Conservation (phyloP, 2,888 invertebrate species). For the Aspidapion aeneum region DNA sequence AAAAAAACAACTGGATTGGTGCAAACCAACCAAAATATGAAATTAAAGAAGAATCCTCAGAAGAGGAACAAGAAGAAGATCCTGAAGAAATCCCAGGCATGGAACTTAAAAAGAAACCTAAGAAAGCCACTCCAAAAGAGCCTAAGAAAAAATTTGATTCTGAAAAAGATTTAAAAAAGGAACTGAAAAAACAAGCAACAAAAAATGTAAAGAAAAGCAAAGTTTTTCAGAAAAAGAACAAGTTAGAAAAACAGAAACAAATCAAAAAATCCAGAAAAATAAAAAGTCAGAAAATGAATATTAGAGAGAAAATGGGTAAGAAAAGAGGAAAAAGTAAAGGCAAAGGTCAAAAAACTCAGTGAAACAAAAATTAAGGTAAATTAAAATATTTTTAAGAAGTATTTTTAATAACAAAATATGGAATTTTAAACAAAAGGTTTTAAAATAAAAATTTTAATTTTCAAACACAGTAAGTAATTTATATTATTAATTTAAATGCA, state of each 20-base stretch:
- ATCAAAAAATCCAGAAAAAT: conserved; percentile 60
- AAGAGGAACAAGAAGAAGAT: conserved; percentile 29
- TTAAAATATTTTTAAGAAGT: neutral
- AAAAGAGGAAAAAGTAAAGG: conserved; percentile 8
- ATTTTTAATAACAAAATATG: no score
- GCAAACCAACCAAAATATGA: conserved; percentile 55
- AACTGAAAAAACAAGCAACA: conserved; percentile 67
- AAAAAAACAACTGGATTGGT: conserved; percentile 69
- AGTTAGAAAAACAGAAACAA: conserved; percentile 65
- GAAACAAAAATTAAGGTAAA: conserved; percentile 3
- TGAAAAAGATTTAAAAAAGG: conserved; percentile 67
- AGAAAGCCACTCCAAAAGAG: neutral
- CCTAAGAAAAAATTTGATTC: conserved; percentile 44
- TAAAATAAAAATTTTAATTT: no score
- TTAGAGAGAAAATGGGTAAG: conserved; percentile 14
- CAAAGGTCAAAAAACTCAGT: conserved; percentile 7
- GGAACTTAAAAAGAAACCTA: conserved; percentile 41
- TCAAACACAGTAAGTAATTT: no score
- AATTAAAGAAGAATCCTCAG: conserved; percentile 36
- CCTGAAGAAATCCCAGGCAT: conserved; percentile 46
- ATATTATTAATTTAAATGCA: no score
- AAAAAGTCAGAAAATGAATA: conserved; percentile 40
- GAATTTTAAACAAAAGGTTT: no score
- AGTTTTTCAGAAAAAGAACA: conserved; percentile 71
- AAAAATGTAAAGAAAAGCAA: conserved; percentile 74